A percentile compares a stretch with the other conserved stretches of the same genome.
phyloP scores from a whole-genome alignment of 2,888 invertebrate species.

The Tachina lurida region DNA sequence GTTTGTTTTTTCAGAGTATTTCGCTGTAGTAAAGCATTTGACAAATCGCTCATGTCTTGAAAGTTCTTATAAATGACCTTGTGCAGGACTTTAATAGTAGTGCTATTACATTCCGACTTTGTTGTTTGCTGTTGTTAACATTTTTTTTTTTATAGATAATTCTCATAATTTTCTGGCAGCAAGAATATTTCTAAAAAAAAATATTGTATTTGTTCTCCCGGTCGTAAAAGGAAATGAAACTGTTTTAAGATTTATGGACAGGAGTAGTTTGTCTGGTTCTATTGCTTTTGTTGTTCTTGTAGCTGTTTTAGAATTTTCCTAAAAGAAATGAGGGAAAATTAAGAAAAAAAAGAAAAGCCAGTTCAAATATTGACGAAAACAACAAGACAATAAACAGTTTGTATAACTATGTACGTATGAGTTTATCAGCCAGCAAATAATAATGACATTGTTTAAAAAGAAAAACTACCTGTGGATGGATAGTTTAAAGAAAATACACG shows the following conservation, averaged over 20 bases:
- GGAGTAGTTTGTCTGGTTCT: constrained; percentile 63
- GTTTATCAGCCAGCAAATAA: constrained; percentile 33
- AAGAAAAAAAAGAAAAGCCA: constrained; percentile 8
- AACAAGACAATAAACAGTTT: not conserved
- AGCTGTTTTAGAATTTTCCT: not conserved
- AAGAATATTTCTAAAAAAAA: constrained; percentile 15
- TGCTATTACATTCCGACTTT: constrained; percentile 2
- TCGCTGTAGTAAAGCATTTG: too few species aligned
- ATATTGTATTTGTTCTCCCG: not conserved
- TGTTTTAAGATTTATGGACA: constrained; percentile 61
- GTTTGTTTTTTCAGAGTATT: too few species aligned
- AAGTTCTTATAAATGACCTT: too few species aligned
- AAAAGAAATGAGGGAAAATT: constrained; percentile 16
- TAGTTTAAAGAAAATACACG: constrained; percentile 2
- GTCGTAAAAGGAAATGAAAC: constrained; percentile 70
- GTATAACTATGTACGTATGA: not conserved
- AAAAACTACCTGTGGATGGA: constrained; percentile 61
- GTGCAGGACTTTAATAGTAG: too few species aligned
- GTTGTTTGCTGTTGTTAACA: not conserved
- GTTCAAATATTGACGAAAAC: constrained; percentile 21
- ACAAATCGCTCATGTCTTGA: too few species aligned
- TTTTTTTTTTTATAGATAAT: not conserved
- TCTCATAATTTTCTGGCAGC: constrained; percentile 37
- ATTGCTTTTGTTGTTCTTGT: constrained; percentile 8
- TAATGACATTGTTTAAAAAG: constrained; percentile 53